Evolutionary conservation across 2,113 vertebrate genomes (phyloP), one percentile per base, ranked within the genome.

Genomic region (Dicerorhinus sumatrensis): DNA sequence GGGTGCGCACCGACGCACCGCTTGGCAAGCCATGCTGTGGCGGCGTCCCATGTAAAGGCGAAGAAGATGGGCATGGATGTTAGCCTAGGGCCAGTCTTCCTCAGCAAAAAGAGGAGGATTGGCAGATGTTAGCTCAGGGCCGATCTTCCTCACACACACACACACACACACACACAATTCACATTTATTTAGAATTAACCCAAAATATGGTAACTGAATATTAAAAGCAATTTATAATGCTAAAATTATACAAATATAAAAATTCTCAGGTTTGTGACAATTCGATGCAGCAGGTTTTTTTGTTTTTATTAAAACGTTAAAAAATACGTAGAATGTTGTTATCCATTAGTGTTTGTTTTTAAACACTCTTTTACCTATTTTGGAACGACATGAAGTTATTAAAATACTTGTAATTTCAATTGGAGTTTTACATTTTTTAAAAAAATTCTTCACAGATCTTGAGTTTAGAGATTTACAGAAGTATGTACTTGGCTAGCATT

Each of bases 371-470:
- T 92, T 75, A 58, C 12, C 6, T 76, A 29, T 84, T 94, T 87
- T 80, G 82, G 75, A 91, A 94, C 69, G 94, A 72, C 21, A 69
- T 82, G 14, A 80, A 58, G 0, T 81, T 91, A 93, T 84, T 67
- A 92, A 97, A 69, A 81, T 60, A 46, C 13, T 94, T 94, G 56
- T 36, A 72, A 96, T 89, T 96, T 94, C 21, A 95, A 54, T 85
- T 77, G 70, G 42, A 94, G 39, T 70, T 97, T 91, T 91, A 79
- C 0, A 75, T 3, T 42, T 42, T 72, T 84, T 84, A 46, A 42
- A 65, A 82, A 65, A 42, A 42, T 75, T 89, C 4, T 85, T 89
- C n/a, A 88, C 1, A 63, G 6, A 1, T 67, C 62, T 91, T 89
- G 75, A 63, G 11, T 94, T 42, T 72, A 80, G 80, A 91, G 70